A percentile compares a stretch with the other conserved stretches of the same genome.
phyloP scores from a whole-genome alignment of 1,140 invertebrate species.

The Drosophila lacertosa region DNA sequence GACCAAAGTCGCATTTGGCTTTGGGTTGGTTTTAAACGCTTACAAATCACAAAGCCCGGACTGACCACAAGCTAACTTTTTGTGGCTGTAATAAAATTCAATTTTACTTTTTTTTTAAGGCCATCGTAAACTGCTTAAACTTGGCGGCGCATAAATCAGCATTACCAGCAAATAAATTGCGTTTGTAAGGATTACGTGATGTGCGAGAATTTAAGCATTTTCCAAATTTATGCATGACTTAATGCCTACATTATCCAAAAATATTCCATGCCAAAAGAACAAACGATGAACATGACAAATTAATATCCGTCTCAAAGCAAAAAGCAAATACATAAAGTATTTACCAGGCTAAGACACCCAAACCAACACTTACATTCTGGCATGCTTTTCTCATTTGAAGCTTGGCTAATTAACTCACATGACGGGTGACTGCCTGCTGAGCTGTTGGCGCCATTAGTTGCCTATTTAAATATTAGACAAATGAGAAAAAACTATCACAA shows the following conservation, averaged over 20 bases:
- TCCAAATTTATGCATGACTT: constrained; percentile 3
- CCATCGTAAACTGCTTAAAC: constrained; percentile 27
- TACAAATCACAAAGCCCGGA: constrained; percentile 3
- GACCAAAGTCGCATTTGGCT: not conserved
- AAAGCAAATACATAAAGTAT: not conserved
- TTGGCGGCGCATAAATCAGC: constrained; percentile 50
- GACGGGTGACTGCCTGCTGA: constrained; percentile 39
- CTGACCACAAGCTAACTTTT: constrained; percentile 7
- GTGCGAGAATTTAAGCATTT: not conserved
- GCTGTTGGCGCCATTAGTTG: constrained; percentile 6
- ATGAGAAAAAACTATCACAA: constrained; percentile 2
- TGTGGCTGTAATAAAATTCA: constrained; percentile 51
- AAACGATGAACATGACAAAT: not conserved
- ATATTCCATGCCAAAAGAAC: not conserved
- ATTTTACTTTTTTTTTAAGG: constrained; percentile 34
- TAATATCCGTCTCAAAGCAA: not conserved
- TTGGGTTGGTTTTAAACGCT: constrained; percentile 2
- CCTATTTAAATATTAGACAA: constrained; percentile 37
- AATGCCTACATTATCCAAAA: constrained; percentile 10
- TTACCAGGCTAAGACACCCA: not conserved
- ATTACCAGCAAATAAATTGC: constrained; percentile 30
- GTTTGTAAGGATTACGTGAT: not conserved
- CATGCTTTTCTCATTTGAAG: constrained; percentile 35
- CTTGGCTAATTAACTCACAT: constrained; percentile 56
- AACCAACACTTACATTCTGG: constrained; percentile 2